Evolutionary conservation across 2,888 invertebrate species (phyloP), one percentile per base, ranked within the genome.

Genomic region (Bembecia ichneumoniformis): DNA sequence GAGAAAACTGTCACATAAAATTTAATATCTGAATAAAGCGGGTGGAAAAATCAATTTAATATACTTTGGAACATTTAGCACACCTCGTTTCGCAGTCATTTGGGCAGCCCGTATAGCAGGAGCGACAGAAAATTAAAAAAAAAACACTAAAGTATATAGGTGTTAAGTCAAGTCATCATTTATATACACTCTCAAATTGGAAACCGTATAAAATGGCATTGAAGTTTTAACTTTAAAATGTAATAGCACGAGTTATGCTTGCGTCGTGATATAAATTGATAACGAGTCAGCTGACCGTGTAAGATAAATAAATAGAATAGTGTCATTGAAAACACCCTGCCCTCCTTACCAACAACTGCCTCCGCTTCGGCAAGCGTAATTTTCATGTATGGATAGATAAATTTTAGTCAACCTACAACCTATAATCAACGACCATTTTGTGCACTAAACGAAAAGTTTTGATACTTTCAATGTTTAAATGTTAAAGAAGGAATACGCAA

Each of bases 261-360:
- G n/a, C 5, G 58, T 56, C 52, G 46, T 54, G 62, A 70, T 68
- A 68, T 62, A 62, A 68, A 69, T 63, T 71, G 68, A 72, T 73
- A 74, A 66, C 64, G 55, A 71, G 72, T 72, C 74, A 74, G 71
- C 68, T 76, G 77, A 69, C 71, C 62, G 55, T 58, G 56, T 63
- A 56, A 51, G 53, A 55, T 50, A 55, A 11, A 44, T 44, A 44
- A 44, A 44, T 52, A 60, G 57, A 71, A 71, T 63, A 72, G 68
- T 78, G 83, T 77, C 83, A 82, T 79, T 82, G 83, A 69, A 64
- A 82, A 71, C 68, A 71, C 74, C 77, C 74, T 81, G 82, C 70
- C 76, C 78, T 74, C 64, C 62, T 77, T 77, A 60, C 44, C 36
- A 47, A 43, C 49, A 46, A 35, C 51, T 51, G 53, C 49, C 43